Evolutionary conservation across 2,888 invertebrate species (phyloP), one percentile per base, ranked within the genome.

Genomic region (Macrophya annulata): DNA sequence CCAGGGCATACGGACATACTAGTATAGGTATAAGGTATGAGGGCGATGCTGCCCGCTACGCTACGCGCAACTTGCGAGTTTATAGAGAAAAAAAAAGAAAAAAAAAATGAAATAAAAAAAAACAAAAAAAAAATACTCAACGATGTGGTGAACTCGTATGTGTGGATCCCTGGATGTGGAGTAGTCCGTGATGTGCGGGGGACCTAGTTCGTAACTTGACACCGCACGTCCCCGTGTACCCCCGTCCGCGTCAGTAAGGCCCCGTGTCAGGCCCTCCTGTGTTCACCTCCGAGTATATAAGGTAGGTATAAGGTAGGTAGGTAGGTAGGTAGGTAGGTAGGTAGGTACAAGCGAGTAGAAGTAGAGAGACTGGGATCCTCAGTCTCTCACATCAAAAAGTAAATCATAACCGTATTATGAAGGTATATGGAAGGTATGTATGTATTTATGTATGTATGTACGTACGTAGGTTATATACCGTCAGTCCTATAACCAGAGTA

Each of bases 401-500:
- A 91, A 93, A 93, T 93, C 92, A 92, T 92, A 93, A 93, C 92
- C 92, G 92, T 91, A 92, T 92, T 93, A 92, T 92, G 89, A 88
- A 89, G 21, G 71, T 81, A 55, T 77, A 55, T 77, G 10, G 59
- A 8, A 9, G 21, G 82, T 84, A 48, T 25, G 65, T 45, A 55
- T 6, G 8, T n/a, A 51, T 65, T 45, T n/a, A n/a, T 31, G 3
- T 31, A 31, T 31, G 31, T 31, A 31, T 31, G 31, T 31, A 31
- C 31, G 82, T 84, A 55, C 51, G 45, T 84, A 31, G 68, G 83
- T 85, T 59, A 3, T 31, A 31, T 84, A 86, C 84, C 55, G n/a
- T n/a, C n/a, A n/a, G n/a, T 5, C 68, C 68, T 17, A 59, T 51
- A 62, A 81, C 59, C 51, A 62, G 71, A 88, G 89, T 90, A 91